Evolutionary conservation across 2,113 vertebrate genomes (phyloP).

Genomic region (Ceyx cyanopectus): DNA sequence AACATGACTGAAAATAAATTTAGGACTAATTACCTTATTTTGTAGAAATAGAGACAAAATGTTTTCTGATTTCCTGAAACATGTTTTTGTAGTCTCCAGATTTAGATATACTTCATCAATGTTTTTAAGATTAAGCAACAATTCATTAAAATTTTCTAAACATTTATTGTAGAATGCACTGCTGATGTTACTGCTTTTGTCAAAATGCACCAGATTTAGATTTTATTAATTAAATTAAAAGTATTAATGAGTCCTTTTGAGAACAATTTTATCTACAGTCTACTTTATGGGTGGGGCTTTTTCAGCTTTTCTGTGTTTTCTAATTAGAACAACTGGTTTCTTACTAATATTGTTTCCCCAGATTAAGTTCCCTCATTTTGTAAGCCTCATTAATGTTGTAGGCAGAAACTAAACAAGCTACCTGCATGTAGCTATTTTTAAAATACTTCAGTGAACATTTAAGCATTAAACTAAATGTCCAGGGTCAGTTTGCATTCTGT

Average conservation of each 20-base stretch:
- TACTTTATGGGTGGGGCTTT: rapidly evolving
- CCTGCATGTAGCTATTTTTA: not conserved
- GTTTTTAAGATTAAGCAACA: not conserved
- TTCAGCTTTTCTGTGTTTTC: not conserved
- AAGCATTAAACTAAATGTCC: not conserved
- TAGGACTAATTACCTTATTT: not conserved
- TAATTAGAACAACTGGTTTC: not conserved
- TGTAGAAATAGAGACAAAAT: not conserved
- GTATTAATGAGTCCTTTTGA: not conserved
- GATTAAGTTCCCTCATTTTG: not conserved
- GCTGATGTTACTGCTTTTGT: not conserved
- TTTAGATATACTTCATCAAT: not conserved
- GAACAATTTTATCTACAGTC: not conserved
- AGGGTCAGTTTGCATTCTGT: not conserved
- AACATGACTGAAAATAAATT: not conserved
- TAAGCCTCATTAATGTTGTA: not conserved
- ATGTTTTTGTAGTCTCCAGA: not conserved
- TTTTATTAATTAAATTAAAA: not conserved
- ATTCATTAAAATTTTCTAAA: not conserved
- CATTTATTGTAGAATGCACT: not conserved
- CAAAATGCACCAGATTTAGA: not conserved
- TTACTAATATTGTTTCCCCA: not conserved
- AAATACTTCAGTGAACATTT: not conserved
- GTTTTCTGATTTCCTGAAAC: not conserved
- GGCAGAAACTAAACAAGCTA: not conserved